Base-by-base conservation (phyloP, 2,113 vertebrate genomes). In the Chloroceryle aenea region DNA sequence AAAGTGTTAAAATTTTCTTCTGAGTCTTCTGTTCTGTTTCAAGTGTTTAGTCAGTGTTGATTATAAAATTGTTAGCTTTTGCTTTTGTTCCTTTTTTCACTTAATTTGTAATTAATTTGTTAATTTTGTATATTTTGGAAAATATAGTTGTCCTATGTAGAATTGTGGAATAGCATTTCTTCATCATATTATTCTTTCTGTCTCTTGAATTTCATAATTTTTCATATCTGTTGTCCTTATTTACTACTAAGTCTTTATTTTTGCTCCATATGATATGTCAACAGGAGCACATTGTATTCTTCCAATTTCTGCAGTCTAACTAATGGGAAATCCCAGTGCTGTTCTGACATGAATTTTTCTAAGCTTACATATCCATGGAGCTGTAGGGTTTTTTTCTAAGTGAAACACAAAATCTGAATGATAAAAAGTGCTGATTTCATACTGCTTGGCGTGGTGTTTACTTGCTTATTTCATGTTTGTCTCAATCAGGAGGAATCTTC, bases 381-480 rank as follows among this genome's bases (percentile, higher is more conserved):
- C 19, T 27, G 4, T 15, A 55, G 7, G 27, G 18, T 25, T 61
- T 71, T 71, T 72, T 77, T 81, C 5, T 53, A 53, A 56, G 1
- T 71, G 42, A 78, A 86, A 59, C 5, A 4, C 19, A 9, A n/a
- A 67, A 73, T 83, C 61, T 89, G 13, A 78, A 74, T 75, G 11
- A n/a, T 55, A 40, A 55, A 63, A 76, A 42, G 4, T 74, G 10
- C 19, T 34, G 4, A 47, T 92, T 82, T 89, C 40, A 26, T 53
- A n/a, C 26, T 58, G 9, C 25, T n/a, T 76, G 47, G 3, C 12
- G 6, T 85, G 17, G 18, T 83, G 17, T 42, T 84, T 77, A 42
- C 12, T 91, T 75, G 21, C 4, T 74, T 82, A 47, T 90, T 86
- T 92, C 89, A 38, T 90, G 26, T 96, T 96, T 97, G 8, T 93